Conservation (phyloP, 1,140 invertebrate genomes). For the Ips nitidus region DNA sequence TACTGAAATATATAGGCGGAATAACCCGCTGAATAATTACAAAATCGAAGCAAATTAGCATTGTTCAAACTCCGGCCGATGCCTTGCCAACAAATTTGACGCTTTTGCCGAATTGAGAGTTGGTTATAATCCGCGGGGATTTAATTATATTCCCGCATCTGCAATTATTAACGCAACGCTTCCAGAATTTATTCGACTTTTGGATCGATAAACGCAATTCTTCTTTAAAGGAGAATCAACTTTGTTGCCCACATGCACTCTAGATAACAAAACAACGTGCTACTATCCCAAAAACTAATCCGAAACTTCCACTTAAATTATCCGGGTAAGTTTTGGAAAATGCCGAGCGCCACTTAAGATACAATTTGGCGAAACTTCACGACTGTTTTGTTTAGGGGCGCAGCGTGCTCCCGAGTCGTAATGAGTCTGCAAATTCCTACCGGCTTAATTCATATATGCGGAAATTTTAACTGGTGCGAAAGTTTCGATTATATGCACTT, state of each 20-base stretch:
- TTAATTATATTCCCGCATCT: slow-evolving; percentile 2
- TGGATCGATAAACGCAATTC: background rate
- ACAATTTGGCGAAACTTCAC: slow-evolving; percentile 7
- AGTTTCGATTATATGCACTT: background rate
- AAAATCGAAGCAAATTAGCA: slow-evolving; percentile 7
- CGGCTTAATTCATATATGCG: slow-evolving; percentile 15
- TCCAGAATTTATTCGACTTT: slow-evolving; percentile 6
- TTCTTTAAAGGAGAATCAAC: background rate
- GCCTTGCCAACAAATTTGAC: slow-evolving; percentile 8
- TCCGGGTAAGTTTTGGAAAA: slow-evolving; percentile 3
- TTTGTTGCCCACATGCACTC: background rate
- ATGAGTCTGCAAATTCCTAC: slow-evolving; percentile 7
- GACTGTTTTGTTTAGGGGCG: slow-evolving; percentile 5
- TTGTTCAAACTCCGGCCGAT: background rate
- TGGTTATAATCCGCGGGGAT: slow-evolving; percentile 5
- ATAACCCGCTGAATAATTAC: too few relatives aligned
- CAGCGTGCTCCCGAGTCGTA: slow-evolving; percentile 1
- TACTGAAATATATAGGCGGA: too few relatives aligned
- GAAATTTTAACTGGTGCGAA: slow-evolving; percentile 4
- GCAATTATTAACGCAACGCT: slow-evolving; percentile 12
- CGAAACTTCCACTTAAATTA: slow-evolving; percentile 1
- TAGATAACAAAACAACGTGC: background rate
- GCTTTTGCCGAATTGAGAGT: slow-evolving; percentile 3
- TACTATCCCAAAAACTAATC: slow-evolving; percentile 2
- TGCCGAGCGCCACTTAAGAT: background rate